Base-by-base conservation (phyloP, 2,113 vertebrate genomes). In the Nothoprocta pentlandii region DNA sequence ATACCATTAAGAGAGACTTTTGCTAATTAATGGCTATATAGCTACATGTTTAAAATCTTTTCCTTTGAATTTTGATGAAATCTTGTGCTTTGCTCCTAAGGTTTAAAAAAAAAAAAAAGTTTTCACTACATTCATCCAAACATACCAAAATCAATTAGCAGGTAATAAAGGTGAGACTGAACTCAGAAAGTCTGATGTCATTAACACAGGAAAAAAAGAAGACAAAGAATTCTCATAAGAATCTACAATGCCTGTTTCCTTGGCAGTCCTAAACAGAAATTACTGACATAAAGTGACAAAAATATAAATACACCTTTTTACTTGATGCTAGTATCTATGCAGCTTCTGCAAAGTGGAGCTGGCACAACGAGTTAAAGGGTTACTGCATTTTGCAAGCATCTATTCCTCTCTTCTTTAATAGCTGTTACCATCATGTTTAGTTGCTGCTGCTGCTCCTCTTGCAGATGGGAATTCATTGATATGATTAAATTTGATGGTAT, bases 401-500 rank as follows among this genome's bases (percentile, higher is more conserved):
- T 83, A 88, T 94, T 91, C 90, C 78, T 70, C 78, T 93, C 92
- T 80, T 91, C 93, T 86, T 97, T 95, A 95, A 97, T 96, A 92
- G 95, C 95, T 95, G 96, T 97, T 97, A 95, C 93, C 97, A 93
- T 64, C 93, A 77, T 95, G 95, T 96, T 97, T 95, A 95, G 97
- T 95, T 96, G 88, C 92, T 97, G 88, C 92, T 97, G 90, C 97
- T 94, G 82, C 91, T 96, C 90, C 93, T 97, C 97, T 96, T 98
- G 96, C 97, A 98, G 98, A 98, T 98, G 98, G 98, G 95, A 95
- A 97, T 97, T 96, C 97, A 97, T 67, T 98, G 98, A 98, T 98
- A 98, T 98, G 98, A 99, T 99, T 99, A 98, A 98, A 98, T 98
- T 97, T 99, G 98, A 99, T 99, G 98, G 98, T 98, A 99, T 99